Evolutionary conservation across 2,797 vertebrate genomes (phyloP), one percentile per base, ranked within the genome.

Genomic region (Silurus aristotelis): DNA sequence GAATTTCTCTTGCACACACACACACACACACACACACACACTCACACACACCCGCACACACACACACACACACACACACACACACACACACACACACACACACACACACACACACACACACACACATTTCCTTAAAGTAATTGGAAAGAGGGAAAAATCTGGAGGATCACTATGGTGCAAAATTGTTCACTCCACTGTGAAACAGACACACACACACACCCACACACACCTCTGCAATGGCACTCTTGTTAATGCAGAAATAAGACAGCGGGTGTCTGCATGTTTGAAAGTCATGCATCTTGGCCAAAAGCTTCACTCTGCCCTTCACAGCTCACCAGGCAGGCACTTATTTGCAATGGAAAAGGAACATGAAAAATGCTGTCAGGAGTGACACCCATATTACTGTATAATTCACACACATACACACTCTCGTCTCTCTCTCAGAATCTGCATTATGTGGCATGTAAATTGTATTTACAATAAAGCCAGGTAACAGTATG

Each of bases 291-390:
- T 88, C 88, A 94, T 95, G 94, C 94, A 93, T 94, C 93, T 94
- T 88, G 87, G 92, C 93, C 93, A 93, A 93, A 93, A 93, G 91
- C 92, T 93, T 92, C 90, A 88, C 92, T 92, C 92, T 87, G 94
- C 93, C 94, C 95, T 96, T 95, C 94, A 95, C 93, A 93, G 93
- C 93, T 93, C 92, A 91, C 90, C 91, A 93, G 91, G 89, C 91
- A 90, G 88, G 85, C 90, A 82, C 82, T 85, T 84, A 91, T 90
- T 88, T 89, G 88, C 83, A 75, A 71, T 86, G 76, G 86, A 90
- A 88, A 88, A 81, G 5, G 61, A 86, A 90, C 83, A 87, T 87
- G 72, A 87, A 87, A 87, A 77, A 89, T 68, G 58, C 80, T 86
- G 86, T 82, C 88, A 87, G 75, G 87, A 84, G 87, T 90, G 90